phyloP scores from a whole-genome alignment of 2,113 vertebrate genomes.

The Sprattus sprattus region DNA sequence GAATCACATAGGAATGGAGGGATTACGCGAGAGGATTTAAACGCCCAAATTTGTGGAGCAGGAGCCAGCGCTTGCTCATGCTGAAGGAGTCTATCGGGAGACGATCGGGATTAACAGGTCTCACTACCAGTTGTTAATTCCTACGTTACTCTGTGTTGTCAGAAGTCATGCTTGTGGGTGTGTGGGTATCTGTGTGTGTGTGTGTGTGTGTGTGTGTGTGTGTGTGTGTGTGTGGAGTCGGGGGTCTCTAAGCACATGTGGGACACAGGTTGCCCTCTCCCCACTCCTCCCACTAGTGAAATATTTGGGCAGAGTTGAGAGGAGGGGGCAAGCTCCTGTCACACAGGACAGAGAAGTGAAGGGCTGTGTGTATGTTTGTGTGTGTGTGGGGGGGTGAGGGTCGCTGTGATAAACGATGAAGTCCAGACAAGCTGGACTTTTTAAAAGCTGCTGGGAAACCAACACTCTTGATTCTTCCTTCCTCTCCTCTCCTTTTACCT shows the following conservation, averaged over 20 bases:
- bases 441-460: constrained; percentile 17
- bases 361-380: not conserved
- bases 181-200: not conserved
- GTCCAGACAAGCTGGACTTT: constrained; percentile 15
- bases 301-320: constrained; percentile 37
- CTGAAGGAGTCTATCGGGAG: constrained; percentile 60
- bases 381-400: constrained; percentile 21
- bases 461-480: not conserved
- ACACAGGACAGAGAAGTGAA: not conserved
- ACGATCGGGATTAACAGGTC: constrained; percentile 71
- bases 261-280: constrained; percentile 29
- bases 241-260: constrained; percentile 22
- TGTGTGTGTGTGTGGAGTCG: constrained; percentile 7
- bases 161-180: constrained; percentile 49
- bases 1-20: constrained; percentile 58
- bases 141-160: constrained; percentile 48
- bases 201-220: constrained; percentile 7
- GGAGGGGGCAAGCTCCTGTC: constrained; percentile 38
- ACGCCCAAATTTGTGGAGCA: constrained; percentile 41
- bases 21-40: constrained; percentile 66
- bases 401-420: constrained; percentile 29
- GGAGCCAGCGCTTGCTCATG: constrained; percentile 56
- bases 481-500: not conserved
- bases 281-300: constrained; percentile 28
- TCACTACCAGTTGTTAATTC: constrained; percentile 55